A percentile compares a stretch with the other conserved stretches of the same genome.
Evolutionary conservation across 2,888 invertebrate species (phyloP).

Genomic region (Aspidiotus rigidus): DNA sequence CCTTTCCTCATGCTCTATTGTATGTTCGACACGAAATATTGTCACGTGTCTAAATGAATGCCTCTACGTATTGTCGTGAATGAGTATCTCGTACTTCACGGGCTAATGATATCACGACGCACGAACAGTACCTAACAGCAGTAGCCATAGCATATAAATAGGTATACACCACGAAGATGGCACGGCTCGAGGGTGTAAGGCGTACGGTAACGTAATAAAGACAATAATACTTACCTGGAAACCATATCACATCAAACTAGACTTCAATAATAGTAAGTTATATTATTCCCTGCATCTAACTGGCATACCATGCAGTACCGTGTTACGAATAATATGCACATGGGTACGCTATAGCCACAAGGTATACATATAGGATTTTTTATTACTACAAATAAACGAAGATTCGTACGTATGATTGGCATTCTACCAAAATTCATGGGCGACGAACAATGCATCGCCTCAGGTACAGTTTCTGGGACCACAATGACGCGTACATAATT

Average conservation of each 20-base stretch:
- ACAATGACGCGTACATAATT: too few species aligned
- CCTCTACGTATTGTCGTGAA: background rate
- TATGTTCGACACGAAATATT: background rate
- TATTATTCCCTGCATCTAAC: too few species aligned
- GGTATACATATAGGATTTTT: background rate
- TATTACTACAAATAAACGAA: background rate
- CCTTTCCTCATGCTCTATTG: background rate
- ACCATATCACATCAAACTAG: too few species aligned
- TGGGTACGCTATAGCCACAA: background rate
- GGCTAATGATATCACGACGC: background rate
- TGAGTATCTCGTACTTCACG: too few species aligned
- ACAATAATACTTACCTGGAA: too few species aligned
- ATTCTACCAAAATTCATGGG: background rate
- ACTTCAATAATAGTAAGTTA: too few species aligned
- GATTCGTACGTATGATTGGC: background rate
- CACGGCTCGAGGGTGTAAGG: background rate
- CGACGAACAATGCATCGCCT: background rate
- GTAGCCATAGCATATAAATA: too few species aligned
- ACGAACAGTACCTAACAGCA: too few species aligned
- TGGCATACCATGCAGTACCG: too few species aligned
- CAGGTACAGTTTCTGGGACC: too few species aligned
- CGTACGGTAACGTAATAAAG: too few species aligned
- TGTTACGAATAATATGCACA: too few species aligned
- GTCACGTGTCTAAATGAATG: conserved; percentile 1
- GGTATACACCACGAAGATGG: background rate